Base-by-base conservation (phyloP, 2,888 invertebrate genomes). In the Caenorhabditis becei region DNA sequence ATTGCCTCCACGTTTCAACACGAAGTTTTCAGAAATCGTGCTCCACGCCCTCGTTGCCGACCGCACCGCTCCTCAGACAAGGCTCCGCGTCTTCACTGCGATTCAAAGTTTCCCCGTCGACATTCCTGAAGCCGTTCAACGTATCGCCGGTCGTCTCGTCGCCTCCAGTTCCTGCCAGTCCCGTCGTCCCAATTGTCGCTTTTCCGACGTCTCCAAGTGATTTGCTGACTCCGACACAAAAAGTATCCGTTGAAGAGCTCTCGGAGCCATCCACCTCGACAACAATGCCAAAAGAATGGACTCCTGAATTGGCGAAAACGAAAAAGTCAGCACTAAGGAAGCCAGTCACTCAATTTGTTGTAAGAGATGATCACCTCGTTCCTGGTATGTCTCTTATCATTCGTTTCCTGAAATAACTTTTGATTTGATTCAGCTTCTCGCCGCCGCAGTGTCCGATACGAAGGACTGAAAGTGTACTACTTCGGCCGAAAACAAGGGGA, bases 51-150 rank as follows among this genome's bases (percentile, higher is more conserved):
- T 63, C 80, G 1, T 63, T 75, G 24, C 80, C 80, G 32, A 74
- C 79, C 11, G 63, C 49, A 0, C 62, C 79, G 7, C 58, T 67
- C n/a, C 10, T 62, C 23, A 23, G 67, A 44, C 54, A 74, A 11
- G 32, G 49, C 7, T 74, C 80, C 0, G 56, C 80, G 18, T 65
- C 63, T 2, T 65, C 75, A 2, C 47, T 80, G 16, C 67, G 80
- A 11, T 80, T 80, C 61, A 67, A 63, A 65, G 80, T 80, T 16
- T 80, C 80, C 4, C 80, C 80, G 28, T 74, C 75, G 8, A 75
- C 53, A 0, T 69, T 67, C 14, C 28, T 66, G 32, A 63, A 63
- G 16, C 44, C 54, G n/a, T 5, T 41, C n/a, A 23, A 2, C 7
- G 32, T 24, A 0, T 14, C 62, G 1, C 49, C 67, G n/a, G 44